Evolutionary conservation across 2,888 invertebrate species (phyloP), one percentile per base, ranked within the genome.

Genomic region (Protonemura montana): DNA sequence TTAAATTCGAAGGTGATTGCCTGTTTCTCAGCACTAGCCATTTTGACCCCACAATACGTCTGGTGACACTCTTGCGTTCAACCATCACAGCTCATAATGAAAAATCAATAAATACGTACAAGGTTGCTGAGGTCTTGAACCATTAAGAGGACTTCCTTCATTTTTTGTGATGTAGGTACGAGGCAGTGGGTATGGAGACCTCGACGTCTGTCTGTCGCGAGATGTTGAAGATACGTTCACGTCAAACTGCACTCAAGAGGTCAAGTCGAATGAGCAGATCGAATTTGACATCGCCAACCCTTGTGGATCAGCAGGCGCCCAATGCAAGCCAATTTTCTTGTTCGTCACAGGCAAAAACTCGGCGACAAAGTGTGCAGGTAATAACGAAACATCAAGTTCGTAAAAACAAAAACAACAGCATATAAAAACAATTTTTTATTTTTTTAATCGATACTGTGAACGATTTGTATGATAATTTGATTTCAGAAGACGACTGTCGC

Each of bases 401-500:
- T n/a, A n/a, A n/a, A n/a, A n/a, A n/a, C n/a, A n/a, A n/a, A n/a
- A n/a, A n/a, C n/a, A n/a, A n/a, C n/a, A n/a, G n/a, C n/a, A n/a
- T n/a, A n/a, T n/a, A n/a, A n/a, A n/a, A n/a, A n/a, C n/a, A n/a
- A n/a, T n/a, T n/a, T n/a, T n/a, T n/a, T n/a, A n/a, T n/a, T n/a
- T n/a, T n/a, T n/a, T n/a, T n/a, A n/a, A n/a, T n/a, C n/a, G n/a
- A n/a, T n/a, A n/a, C n/a, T n/a, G n/a, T n/a, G n/a, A n/a, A n/a
- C 35, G 35, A 35, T 35, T 35, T 10, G 35, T 16, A 16, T 21
- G 59, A 59, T 59, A 13, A 59, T 16, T n/a, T 41, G 29, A 28
- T 81, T 85, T 7, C 87, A 89, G 89, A 89, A 10, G 86, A 86
- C 26, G 87, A 87, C 35, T 89, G 89, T 82, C 88, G 87, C 27